Base-by-base conservation (phyloP, 2,113 vertebrate species). In the Onychostoma macrolepis region DNA sequence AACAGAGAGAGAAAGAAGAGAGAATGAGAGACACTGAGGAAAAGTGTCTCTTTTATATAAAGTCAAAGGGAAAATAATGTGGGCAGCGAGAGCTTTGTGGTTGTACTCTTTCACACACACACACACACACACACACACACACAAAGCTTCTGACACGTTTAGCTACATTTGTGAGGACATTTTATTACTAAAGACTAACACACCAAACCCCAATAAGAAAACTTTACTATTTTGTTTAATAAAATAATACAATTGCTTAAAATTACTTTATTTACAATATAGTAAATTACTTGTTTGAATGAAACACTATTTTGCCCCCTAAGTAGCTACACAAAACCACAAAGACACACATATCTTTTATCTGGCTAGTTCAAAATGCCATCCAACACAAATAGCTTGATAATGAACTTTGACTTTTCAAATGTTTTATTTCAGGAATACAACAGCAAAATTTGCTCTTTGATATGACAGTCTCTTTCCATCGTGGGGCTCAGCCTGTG, bases 31-130 rank as follows among this genome's bases (percentile, higher is more conserved):
- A 26, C 30, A 26, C 33, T 28, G 61, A 82, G 24, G 41, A 21
- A 36, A 72, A 72, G 43, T 83, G 80, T 83, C 45, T 83, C 61
- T 83, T 83, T 83, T 53, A 83, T 72, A 83, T 41, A 58, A 43
- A 69, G 53, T 74, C 12, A 80, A 67, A 87, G 48, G 45, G n/a
- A 4, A 58, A 53, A 88, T n/a, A 74, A 28, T 21, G 74, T 80
- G 72, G 74, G 84, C 43, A 74, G 72, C 30, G 45, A 58, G 12
- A 21, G 45, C 53, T 33, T 65, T 77, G 76, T 72, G 48, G 76
- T 83, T 78, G 19, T 19, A 13, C 78, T n/a, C 41, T 28, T 56
- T 41, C 8, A 36, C 48, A 78, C 69, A 45, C 6, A 63, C 38
- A 56, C 71, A 69, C 45, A 12, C 38, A 41, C 58, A 65, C 28